Evolutionary conservation across 2,113 vertebrate genomes (phyloP).

Genomic region (Zootoca vivipara): DNA sequence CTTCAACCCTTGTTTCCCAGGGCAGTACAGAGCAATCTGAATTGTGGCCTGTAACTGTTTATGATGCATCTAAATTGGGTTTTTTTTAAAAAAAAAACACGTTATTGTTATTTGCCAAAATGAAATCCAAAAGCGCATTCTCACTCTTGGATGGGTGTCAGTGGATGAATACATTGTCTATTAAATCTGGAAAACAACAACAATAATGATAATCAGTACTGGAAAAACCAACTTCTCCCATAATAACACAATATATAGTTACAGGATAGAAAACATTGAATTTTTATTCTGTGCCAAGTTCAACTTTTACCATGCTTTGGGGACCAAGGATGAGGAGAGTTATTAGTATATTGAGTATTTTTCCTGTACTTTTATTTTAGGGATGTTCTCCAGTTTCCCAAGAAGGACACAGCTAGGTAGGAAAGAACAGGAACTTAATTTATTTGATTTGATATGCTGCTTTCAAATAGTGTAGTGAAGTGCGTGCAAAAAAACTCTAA

Average conservation of each 20-base stretch:
- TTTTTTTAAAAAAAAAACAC: background rate
- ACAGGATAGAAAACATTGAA: background rate
- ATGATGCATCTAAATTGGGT: background rate
- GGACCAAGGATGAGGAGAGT: background rate
- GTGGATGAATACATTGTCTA: background rate
- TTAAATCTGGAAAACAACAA: background rate
- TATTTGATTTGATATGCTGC: background rate
- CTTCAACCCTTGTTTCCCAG: too few relatives aligned
- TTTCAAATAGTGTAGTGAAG: background rate
- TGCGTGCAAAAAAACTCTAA: background rate
- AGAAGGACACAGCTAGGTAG: background rate
- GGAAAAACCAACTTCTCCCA: conserved; percentile 1
- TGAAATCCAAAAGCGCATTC: background rate
- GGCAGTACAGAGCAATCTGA: background rate
- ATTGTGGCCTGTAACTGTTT: background rate
- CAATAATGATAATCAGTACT: background rate
- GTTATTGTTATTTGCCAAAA: background rate
- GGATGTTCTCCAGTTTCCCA: background rate
- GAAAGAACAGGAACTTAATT: background rate
- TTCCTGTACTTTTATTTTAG: background rate
- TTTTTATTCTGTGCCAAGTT: background rate
- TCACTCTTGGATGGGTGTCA: background rate
- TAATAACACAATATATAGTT: conserved; percentile 20
- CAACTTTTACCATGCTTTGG: background rate
- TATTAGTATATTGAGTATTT: background rate